phyloP scores from a whole-genome alignment of 1,140 invertebrate genomes.

The Drosophila repletoides region DNA sequence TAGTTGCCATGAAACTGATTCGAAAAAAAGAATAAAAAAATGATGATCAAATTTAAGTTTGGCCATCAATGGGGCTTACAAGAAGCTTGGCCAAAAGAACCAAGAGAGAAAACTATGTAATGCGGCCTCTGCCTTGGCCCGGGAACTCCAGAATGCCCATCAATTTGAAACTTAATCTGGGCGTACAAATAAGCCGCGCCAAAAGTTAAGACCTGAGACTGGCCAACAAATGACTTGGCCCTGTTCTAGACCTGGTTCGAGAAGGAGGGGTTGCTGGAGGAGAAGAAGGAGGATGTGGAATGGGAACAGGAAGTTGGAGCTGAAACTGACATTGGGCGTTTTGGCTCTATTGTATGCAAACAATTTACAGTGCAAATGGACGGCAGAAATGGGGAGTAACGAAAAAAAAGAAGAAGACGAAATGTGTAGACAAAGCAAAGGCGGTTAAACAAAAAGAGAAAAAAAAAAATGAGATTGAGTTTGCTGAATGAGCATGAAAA shows the following conservation, averaged over 20 bases:
- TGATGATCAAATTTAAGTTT: slow-evolving; percentile 72
- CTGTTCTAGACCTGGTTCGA: not conserved
- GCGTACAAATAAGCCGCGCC: slow-evolving; percentile 75
- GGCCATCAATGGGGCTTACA: slow-evolving; percentile 61
- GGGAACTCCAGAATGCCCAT: slow-evolving; percentile 62
- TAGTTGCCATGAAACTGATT: not conserved
- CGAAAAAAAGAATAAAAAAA: no score
- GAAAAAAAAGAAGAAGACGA: slow-evolving; percentile 26
- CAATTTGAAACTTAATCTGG: slow-evolving; percentile 79
- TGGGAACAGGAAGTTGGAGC: no score
- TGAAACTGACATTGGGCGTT: slow-evolving; percentile 12
- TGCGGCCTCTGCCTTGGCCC: not conserved
- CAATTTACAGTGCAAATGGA: slow-evolving; percentile 72
- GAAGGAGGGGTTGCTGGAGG: not conserved
- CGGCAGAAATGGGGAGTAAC: slow-evolving; percentile 8
- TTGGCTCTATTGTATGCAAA: slow-evolving; percentile 72
- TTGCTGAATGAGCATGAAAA: slow-evolving; percentile 44
- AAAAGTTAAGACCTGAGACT: slow-evolving; percentile 68
- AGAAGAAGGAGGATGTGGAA: no score
- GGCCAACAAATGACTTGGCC: slow-evolving; percentile 54
- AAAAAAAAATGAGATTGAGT: slow-evolving; percentile 40
- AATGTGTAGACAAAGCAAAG: slow-evolving; percentile 8
- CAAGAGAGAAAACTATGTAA: slow-evolving; percentile 27
- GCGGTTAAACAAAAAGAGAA: slow-evolving; percentile 1
- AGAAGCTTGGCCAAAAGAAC: not conserved